phyloP scores from a whole-genome alignment of 1,140 invertebrate genomes.

The Protaetia brevitarsis region DNA sequence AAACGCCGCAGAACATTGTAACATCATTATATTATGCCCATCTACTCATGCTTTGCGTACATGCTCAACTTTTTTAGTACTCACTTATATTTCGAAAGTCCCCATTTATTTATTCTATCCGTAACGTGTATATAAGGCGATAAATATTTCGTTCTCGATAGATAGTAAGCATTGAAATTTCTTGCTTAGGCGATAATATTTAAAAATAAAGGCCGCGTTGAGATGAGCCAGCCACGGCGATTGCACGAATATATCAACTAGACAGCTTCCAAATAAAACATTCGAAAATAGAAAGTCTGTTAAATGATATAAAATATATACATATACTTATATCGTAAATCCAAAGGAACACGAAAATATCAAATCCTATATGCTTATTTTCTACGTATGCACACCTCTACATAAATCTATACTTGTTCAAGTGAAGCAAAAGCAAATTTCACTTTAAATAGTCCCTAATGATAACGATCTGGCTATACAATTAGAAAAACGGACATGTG shows the following conservation, averaged over 20 bases:
- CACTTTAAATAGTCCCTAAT: no score
- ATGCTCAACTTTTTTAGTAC: not conserved
- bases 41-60: not conserved
- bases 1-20: not conserved
- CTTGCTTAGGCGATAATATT: not conserved
- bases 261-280: constrained; percentile 8
- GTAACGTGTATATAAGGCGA: not conserved
- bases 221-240: not conserved
- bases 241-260: not conserved
- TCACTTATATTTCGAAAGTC: not conserved
- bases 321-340: no score
- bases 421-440: no score
- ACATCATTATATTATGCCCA: no score
- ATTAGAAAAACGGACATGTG: no score
- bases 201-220: constrained; percentile 5
- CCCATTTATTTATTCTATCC: not conserved
- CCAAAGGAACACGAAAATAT: no score
- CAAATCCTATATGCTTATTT: no score
- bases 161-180: not conserved
- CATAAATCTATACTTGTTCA: no score
- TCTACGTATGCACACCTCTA: no score
- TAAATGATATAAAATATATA: constrained; percentile 4
- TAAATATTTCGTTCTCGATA: constrained; percentile 4
- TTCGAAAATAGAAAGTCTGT: constrained; percentile 9
- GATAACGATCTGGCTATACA: no score